phyloP scores from a whole-genome alignment of 2,797 vertebrate genomes.

The Delichon dasypus region DNA sequence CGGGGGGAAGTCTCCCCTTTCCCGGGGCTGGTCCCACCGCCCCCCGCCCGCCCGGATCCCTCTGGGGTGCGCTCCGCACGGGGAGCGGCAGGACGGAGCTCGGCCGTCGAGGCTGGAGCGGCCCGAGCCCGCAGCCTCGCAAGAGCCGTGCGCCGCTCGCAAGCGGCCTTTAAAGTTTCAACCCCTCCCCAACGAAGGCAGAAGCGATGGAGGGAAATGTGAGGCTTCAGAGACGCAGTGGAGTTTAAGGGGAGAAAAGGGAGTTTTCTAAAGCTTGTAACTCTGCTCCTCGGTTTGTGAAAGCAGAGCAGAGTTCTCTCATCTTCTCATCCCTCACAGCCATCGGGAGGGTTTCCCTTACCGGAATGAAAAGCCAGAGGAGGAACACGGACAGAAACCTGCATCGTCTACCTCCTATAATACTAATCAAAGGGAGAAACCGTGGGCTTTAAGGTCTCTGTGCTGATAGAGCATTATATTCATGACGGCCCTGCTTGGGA shows the following conservation, averaged over 20 bases:
- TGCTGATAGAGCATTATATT: background rate
- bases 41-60: fast-evolving
- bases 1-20: too few relatives aligned
- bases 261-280: background rate
- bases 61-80: fast-evolving
- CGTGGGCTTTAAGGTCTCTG: fast-evolving
- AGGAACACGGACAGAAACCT: fast-evolving
- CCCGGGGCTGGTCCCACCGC: background rate
- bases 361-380: background rate
- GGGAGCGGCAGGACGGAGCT: fast-evolving
- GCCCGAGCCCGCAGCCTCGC: fast-evolving
- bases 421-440: background rate
- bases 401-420: background rate
- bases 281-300: background rate
- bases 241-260: fast-evolving
- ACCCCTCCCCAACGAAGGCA: fast-evolving
- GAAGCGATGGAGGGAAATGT: background rate
- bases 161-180: fast-evolving
- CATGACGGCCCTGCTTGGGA: background rate
- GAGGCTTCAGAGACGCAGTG: background rate
- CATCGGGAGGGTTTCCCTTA: fast-evolving
- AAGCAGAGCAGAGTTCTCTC: background rate
- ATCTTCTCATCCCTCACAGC: background rate
- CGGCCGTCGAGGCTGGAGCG: background rate
- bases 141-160: background rate